Evolutionary conservation across 1,140 invertebrate species (phyloP).

Genomic region (Drosophila nasuta): DNA sequence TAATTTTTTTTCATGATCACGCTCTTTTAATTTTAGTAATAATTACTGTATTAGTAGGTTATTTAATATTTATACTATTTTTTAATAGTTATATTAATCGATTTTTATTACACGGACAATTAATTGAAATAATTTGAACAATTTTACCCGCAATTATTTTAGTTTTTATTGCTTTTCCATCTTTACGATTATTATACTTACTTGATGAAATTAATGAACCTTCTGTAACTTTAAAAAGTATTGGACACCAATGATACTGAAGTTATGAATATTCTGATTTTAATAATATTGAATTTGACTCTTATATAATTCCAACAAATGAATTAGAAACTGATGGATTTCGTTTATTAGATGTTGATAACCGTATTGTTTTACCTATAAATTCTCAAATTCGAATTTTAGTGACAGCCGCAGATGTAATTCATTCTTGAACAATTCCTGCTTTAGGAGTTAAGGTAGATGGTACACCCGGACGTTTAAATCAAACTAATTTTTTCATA

Average conservation of each 20-base stretch:
- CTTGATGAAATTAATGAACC: constrained; percentile 87
- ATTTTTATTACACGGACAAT: too few species aligned
- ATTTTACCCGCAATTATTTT: too few species aligned
- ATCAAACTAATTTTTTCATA: constrained; percentile 87
- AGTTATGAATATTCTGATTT: constrained; percentile 89
- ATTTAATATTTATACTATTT: constrained; percentile 85
- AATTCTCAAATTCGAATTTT: constrained; percentile 87
- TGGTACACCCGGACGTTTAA: constrained; percentile 89
- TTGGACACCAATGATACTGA: constrained; percentile 90
- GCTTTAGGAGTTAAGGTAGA: constrained; percentile 89
- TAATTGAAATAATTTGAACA: too few species aligned
- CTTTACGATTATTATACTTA: constrained; percentile 87
- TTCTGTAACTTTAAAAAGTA: constrained; percentile 87
- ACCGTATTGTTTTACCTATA: constrained; percentile 86
- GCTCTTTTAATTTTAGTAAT: constrained; percentile 15
- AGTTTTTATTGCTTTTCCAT: constrained; percentile 88
- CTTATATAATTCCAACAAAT: constrained; percentile 86
- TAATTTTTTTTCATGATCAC: constrained; percentile 88
- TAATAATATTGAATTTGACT: constrained; percentile 87
- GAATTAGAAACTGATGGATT: constrained; percentile 83
- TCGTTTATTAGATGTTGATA: constrained; percentile 88
- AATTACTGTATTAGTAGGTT: too few species aligned
- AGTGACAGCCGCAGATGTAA: constrained; percentile 88
- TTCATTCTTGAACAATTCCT: constrained; percentile 89
- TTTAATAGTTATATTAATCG: constrained; percentile 85